A percentile compares a stretch with the other conserved stretches of the same genome.
These are phyloP conservation scores for Taeniopygia guttata DNA, from an alignment of 2,797 vertebrate species.

Conservation along the genomic window DNA sequence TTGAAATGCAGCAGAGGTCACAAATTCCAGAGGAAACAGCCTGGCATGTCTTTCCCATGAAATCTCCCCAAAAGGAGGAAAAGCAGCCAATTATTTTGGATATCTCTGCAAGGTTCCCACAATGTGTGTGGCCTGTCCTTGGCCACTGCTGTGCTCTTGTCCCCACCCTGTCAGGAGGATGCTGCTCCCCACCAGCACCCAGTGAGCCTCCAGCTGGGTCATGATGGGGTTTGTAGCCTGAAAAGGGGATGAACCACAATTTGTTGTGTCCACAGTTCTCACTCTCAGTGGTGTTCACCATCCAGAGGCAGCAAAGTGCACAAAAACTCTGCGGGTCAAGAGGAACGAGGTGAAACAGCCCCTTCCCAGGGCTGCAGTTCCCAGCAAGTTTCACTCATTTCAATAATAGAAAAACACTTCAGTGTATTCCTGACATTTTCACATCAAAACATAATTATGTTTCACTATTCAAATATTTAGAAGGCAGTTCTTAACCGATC, in stretches of 20 bases:
- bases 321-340: neutral
- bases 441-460: constrained; percentile 55
- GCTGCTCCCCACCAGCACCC: neutral
- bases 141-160: neutral
- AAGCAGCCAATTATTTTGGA: neutral
- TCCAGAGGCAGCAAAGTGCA: neutral
- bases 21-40: neutral
- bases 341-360: neutral
- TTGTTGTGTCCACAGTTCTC: neutral
- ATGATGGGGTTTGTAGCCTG: neutral
- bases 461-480: constrained; percentile 66
- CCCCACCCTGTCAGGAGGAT: accelerated
- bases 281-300: accelerated
- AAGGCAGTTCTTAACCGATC: constrained; percentile 37
- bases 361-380: neutral
- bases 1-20: neutral
- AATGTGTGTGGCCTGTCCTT: accelerated
- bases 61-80: neutral
- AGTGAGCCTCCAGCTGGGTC: neutral
- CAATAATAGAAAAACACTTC: constrained; percentile 13
- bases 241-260: neutral
- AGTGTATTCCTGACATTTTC: constrained; percentile 42
- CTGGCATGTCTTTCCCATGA: neutral
- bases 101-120: neutral
- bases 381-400: neutral